phyloP scores from a whole-genome alignment of 2,888 invertebrate species.

The Stenchaetothrips biformis region DNA sequence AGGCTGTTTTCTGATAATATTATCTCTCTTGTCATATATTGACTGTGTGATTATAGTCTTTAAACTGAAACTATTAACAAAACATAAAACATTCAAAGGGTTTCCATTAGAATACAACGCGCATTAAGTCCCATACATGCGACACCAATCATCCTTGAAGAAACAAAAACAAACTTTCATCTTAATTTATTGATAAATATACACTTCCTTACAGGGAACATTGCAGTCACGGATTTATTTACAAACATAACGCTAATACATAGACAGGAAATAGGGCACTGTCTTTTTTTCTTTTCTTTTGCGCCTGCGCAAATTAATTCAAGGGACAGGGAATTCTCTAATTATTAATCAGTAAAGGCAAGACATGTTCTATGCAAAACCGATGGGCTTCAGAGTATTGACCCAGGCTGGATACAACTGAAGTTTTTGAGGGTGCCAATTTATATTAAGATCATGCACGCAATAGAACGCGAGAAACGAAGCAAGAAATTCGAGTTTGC shows the following conservation, averaged over 20 bases:
- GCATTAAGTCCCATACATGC: neutral
- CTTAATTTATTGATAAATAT: neutral
- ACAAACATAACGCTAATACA: constrained; percentile 1
- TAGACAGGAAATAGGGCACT: neutral
- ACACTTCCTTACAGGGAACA: constrained; percentile 2
- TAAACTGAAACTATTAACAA: neutral
- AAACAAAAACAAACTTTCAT: neutral
- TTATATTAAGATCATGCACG: too few relatives aligned
- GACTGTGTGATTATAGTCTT: neutral
- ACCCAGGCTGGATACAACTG: too few relatives aligned
- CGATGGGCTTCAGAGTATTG: neutral
- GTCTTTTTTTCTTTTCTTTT: neutral
- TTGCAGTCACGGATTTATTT: constrained; percentile 11
- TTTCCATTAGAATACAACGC: neutral
- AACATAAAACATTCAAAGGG: neutral
- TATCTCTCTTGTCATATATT: neutral
- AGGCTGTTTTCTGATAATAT: neutral
- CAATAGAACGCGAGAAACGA: too few relatives aligned
- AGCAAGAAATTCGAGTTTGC: too few relatives aligned
- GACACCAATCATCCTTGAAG: neutral
- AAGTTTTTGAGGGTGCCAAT: too few relatives aligned
- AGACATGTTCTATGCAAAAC: neutral
- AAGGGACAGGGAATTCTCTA: neutral
- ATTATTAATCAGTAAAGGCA: constrained; percentile 3
- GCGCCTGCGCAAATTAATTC: constrained; percentile 9